Conservation (phyloP, 2,888 invertebrate species). For the Auanema sp. region DNA sequence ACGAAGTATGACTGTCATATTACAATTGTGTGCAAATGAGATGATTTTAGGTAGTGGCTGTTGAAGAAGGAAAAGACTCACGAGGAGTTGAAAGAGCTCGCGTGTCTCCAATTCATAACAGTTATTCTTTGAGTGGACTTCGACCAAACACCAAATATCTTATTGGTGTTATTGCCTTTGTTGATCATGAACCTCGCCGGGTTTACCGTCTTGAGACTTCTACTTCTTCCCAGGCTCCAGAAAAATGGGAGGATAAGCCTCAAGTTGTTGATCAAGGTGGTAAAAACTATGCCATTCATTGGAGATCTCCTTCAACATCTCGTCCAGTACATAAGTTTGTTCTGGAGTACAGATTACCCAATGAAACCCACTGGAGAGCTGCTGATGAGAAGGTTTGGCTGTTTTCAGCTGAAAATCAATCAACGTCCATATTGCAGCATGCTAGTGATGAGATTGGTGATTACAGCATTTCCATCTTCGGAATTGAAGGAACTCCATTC, state of each 20-base stretch:
- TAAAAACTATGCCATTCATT: conserved; percentile 53
- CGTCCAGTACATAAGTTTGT: conserved; percentile 48
- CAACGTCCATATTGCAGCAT: conserved; percentile 13
- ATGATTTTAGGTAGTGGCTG: conserved; percentile 42
- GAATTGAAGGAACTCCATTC: conserved; percentile 46
- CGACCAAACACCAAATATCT: conserved; percentile 58
- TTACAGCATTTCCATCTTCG: conserved; percentile 42
- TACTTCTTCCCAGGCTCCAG: conserved; percentile 38
- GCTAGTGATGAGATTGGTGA: conserved; percentile 41
- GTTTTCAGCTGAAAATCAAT: background rate
- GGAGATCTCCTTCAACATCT: conserved; percentile 49
- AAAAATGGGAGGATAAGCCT: conserved; percentile 45
- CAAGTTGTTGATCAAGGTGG: conserved; percentile 45
- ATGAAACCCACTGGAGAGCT: conserved; percentile 58
- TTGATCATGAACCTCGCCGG: conserved; percentile 60
- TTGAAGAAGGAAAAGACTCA: conserved; percentile 38
- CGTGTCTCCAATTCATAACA: conserved; percentile 48
- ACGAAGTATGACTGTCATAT: conserved; percentile 51
- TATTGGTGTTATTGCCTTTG: conserved; percentile 63
- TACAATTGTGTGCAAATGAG: background rate
- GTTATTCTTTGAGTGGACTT: conserved; percentile 56
- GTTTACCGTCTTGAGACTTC: conserved; percentile 25
- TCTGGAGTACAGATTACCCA: conserved; percentile 60
- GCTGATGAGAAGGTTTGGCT: conserved; percentile 15
- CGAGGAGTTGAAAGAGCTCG: conserved; percentile 50